Evolutionary conservation across 2,113 vertebrate genomes (phyloP), one percentile per base, ranked within the genome.

Genomic region (Cyprinodon tularosa): DNA sequence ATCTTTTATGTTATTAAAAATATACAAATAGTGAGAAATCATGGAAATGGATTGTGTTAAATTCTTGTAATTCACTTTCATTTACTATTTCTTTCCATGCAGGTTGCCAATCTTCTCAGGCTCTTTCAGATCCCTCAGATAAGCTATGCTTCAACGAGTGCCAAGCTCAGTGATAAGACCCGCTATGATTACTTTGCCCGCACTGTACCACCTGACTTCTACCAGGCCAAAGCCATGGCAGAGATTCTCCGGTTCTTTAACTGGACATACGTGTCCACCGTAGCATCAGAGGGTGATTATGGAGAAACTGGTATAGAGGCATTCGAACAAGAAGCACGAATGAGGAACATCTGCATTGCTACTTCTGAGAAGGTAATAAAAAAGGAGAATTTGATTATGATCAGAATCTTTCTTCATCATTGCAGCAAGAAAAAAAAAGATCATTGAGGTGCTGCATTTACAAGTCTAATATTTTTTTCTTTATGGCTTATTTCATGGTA

Each of bases 91-190:
- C 59, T 74, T 68, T 12, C n/a, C 39, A 11, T 69, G 72, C 82
- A 99, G 98, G 98, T 99, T 84, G 98, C 98, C 74, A 99, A 99
- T 93, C 91, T 99, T 83, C 96, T 99, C 63, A 88, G 98, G 68
- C 96, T 99, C 73, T 99, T 99, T 93, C 97, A 99, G 93, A 99
- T 99, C 81, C 98, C 98, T 64, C 98, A 99, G 93, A 99, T 99
- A 78, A 99, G 98, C 91, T 99, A 99, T 0, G 98, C 98, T 11
- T 99, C 98, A 48, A 99, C 98, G 81, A 99, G 97, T 3, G 98
- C 98, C 88, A 99, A 99, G 82, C 95, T 99, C 83, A 99, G 98
- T 0, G 98, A 99, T 88, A 99, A 99, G 84, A 96, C 96, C 0
- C 96, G 98, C 82, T 99, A 99, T 0, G 98, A 99, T 84, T 99